Conservation (phyloP, 2,113 vertebrate species). For the Theristicus caerulescens region DNA sequence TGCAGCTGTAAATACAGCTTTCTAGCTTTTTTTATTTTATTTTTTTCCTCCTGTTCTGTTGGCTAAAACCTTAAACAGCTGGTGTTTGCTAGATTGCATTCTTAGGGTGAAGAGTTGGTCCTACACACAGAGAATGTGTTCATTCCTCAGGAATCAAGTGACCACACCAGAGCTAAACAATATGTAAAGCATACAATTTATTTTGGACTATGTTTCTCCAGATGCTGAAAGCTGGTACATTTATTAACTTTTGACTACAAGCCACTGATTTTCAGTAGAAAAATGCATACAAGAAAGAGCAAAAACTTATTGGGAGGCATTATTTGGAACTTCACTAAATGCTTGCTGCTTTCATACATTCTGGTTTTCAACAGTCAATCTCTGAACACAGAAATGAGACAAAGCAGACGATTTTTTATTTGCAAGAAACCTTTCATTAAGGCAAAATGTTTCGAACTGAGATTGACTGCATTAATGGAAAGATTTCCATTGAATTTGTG, state of each 20-base stretch:
- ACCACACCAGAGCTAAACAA: slow-evolving; percentile 69
- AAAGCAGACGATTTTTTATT: background rate
- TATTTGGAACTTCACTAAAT: background rate
- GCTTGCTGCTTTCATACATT: background rate
- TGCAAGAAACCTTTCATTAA: background rate
- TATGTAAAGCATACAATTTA: slow-evolving; percentile 57
- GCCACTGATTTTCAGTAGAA: slow-evolving; percentile 6
- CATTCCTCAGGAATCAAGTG: slow-evolving; percentile 75
- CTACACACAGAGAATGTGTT: slow-evolving; percentile 50
- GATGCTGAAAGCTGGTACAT: slow-evolving; percentile 70
- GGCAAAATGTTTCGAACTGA: background rate
- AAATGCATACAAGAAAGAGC: background rate
- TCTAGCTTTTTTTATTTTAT: background rate
- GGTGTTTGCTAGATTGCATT: slow-evolving; percentile 69
- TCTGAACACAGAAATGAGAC: background rate
- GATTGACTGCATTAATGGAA: background rate
- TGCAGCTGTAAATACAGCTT: slow-evolving; percentile 53
- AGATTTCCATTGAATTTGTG: background rate
- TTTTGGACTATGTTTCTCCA: slow-evolving; percentile 68
- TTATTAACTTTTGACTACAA: slow-evolving; percentile 40
- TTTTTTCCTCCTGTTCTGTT: slow-evolving; percentile 20
- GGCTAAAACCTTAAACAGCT: slow-evolving; percentile 68
- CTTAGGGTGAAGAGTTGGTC: slow-evolving; percentile 71
- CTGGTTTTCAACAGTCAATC: background rate
- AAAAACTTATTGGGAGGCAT: background rate